Conservation (phyloP, 2,113 vertebrate genomes). For the Illadopsis cleaveri region DNA sequence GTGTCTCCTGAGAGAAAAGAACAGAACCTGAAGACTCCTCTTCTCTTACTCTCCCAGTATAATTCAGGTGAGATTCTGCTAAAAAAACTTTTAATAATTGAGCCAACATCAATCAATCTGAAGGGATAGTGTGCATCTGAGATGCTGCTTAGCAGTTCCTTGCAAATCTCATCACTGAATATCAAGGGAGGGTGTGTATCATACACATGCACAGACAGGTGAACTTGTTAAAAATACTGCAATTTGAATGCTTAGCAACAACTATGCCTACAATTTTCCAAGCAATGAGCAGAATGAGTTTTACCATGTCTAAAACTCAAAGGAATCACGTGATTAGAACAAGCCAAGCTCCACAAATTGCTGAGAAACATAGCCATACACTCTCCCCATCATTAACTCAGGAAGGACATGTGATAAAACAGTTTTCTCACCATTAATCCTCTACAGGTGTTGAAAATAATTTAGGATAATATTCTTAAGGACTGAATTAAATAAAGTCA, state of each 20-base stretch:
- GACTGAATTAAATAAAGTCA: neutral
- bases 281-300: neutral
- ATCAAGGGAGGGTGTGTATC: neutral
- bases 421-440: neutral
- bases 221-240: neutral
- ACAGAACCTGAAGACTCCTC: neutral
- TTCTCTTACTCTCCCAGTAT: neutral
- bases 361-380: neutral
- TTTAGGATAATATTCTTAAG: neutral
- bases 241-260: neutral
- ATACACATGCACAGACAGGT: neutral
- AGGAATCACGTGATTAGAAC: neutral
- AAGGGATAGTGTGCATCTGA: neutral
- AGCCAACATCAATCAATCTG: neutral
- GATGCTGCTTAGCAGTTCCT: neutral
- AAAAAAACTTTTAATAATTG: neutral
- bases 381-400: neutral
- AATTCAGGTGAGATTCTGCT: constrained; percentile 26
- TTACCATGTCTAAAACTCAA: neutral
- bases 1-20: neutral
- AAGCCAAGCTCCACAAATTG: neutral
- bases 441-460: neutral
- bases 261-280: neutral
- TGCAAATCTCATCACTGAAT: neutral
- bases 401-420: neutral